Base-by-base conservation (phyloP, 1,140 invertebrate species). In the Caenorhabditis remanei region DNA sequence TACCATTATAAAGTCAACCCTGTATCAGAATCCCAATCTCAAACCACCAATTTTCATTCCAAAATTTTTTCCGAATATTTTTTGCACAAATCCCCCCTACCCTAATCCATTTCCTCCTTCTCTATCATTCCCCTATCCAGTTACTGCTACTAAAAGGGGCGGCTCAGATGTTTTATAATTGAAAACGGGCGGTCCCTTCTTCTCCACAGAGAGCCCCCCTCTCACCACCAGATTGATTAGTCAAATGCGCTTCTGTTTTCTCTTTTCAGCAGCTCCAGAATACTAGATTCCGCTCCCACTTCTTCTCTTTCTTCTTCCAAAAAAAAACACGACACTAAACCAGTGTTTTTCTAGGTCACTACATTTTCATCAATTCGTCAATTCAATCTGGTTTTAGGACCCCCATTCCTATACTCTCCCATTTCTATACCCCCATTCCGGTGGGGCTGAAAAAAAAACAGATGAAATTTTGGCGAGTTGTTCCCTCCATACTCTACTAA, bases 241-340 rank as follows among this genome's bases (percentile, higher is more conserved):
- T 21, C 61, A 65, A 65, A 65, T 65, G 61, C 61, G 24, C n/a
- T 32, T 65, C n/a, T 65, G 24, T 40, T 65, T 40, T 65, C 32
- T 65, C 61, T 65, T 40, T 65, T 21, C n/a, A 8, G 16, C 56
- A 8, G 19, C 16, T 16, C 16, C 50, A n/a, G 16, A n/a, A 6
- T 14, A 16, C 6, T 7, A 7, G 16, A n/a, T 21, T 58, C n/a
- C n/a, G n/a, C n/a, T n/a, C n/a, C 21, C 56, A 5, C 56, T 58
- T n/a, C 21, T 58, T n/a, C n/a, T 58, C 56, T 8, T 8, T 58
- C 56, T n/a, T n/a, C 56, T n/a, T n/a, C 16, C 16, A 58, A 58
- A 65, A 65, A 40, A 65, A 65, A 65, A 65, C 50, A 83, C 50
- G 55, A 58, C 19, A 53, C 53, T 55, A 58, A 56, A 83, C 32